Conservation (phyloP, 2,797 vertebrate genomes). For the Psittacula derbiana region DNA sequence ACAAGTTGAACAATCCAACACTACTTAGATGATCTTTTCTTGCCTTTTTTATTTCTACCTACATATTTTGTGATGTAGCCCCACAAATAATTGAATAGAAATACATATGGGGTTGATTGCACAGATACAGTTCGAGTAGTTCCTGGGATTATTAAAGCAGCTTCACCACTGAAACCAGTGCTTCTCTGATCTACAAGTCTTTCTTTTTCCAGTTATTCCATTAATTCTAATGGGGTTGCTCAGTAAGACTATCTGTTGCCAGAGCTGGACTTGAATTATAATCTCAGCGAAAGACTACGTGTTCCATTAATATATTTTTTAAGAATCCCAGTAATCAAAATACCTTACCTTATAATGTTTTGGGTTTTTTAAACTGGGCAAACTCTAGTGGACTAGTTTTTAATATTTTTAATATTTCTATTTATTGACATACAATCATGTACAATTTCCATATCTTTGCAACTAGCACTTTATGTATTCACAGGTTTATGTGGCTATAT, state of each 20-base stretch:
- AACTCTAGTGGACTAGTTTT: not conserved
- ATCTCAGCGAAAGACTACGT: accelerated
- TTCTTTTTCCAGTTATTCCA: not conserved
- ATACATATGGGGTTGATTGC: not conserved
- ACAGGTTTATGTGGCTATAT: not conserved
- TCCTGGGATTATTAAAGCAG: not conserved
- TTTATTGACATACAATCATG: not conserved
- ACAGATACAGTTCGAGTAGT: accelerated
- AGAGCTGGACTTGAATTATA: not conserved
- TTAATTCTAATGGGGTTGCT: not conserved
- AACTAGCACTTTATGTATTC: not conserved
- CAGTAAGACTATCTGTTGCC: not conserved
- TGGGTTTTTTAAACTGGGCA: not conserved
- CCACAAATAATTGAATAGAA: not conserved
- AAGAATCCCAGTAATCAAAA: not conserved
- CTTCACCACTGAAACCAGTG: not conserved
- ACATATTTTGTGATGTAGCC: not conserved
- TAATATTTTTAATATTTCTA: not conserved
- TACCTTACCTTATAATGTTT: not conserved
- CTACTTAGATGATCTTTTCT: not conserved
- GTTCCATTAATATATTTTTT: not conserved
- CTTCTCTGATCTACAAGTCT: not conserved
- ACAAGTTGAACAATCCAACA: not conserved
- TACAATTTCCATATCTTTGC: not conserved
- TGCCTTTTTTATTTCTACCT: not conserved